Evolutionary conservation across 2,888 invertebrate species (phyloP), one percentile per base, ranked within the genome.

Genomic region (Trichogramma dendrolimi): DNA sequence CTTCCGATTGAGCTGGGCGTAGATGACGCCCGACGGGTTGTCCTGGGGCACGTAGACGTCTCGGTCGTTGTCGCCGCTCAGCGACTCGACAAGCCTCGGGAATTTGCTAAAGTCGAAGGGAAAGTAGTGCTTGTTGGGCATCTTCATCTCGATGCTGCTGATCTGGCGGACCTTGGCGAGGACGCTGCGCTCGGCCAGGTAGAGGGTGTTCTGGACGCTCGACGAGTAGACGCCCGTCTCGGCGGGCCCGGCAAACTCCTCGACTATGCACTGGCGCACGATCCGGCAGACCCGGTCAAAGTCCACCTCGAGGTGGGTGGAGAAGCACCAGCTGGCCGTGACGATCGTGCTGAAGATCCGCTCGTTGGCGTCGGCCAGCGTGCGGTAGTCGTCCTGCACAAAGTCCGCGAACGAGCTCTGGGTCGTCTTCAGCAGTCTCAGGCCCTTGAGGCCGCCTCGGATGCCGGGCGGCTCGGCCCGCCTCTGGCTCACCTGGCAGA

Each of bases 111-210:
- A 84, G 74, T 92, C 90, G 50, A 91, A 85, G 69, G 85, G 86
- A 70, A 88, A 85, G 75, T 91, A 91, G 74, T 92, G 91, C 71
- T 89, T 90, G 78, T 92, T 92, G 1, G 92, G 91, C 87, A 91
- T 87, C 63, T 84, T 83, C 86, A 91, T 89, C 69, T 86, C 86
- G 56, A 91, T 87, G 74, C 85, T 85, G 4, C 82, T 81, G 52
- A 90, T 85, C 84, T 89, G 87, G 3, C 86, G 81, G 54, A 90
- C 82, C 76, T 84, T 84, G 70, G 88, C 86, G 49, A 92, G 78
- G 4, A 87, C 84, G 62, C 85, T 83, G 74, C 86, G 88, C 72
- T 89, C 85, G 0, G 89, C 85, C 61, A 89, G 82, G 73, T 90
- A 90, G 40, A 91, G 76, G 0, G 91, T 91, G 71, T 91, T 86